phyloP scores from a whole-genome alignment of 2,888 invertebrate genomes.

The Odontomyia ornata region DNA sequence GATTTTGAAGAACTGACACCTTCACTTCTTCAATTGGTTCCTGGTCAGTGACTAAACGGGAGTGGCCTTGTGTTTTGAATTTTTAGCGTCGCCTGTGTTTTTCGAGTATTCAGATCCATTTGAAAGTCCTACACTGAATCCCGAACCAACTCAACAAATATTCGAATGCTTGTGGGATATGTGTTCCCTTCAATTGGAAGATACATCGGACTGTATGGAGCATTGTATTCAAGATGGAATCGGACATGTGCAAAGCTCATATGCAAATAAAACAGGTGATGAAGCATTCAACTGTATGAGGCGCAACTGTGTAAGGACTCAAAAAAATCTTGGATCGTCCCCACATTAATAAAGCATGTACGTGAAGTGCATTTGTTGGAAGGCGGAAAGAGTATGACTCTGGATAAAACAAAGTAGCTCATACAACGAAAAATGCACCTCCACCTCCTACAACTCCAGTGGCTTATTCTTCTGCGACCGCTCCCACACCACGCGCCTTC shows the following conservation, averaged over 20 bases:
- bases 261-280: constrained; percentile 59
- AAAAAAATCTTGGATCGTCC: constrained; percentile 86
- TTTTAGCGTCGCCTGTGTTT: too few relatives aligned
- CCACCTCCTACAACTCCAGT: constrained; percentile 46
- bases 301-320: constrained; percentile 84
- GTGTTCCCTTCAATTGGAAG: constrained; percentile 94
- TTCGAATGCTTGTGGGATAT: constrained; percentile 91
- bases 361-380: constrained; percentile 91
- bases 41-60: too few relatives aligned
- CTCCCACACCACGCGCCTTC: constrained; percentile 64
- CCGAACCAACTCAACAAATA: constrained; percentile 60
- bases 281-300: constrained; percentile 85
- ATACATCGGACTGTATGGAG: constrained; percentile 85
- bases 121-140: constrained; percentile 63
- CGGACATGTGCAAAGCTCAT: constrained; percentile 77
- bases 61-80: too few relatives aligned
- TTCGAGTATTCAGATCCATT: too few relatives aligned
- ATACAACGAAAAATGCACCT: constrained; percentile 46
- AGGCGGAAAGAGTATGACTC: constrained; percentile 77
- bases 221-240: constrained; percentile 85
- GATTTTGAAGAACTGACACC: too few relatives aligned
- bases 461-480: constrained; percentile 51
- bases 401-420: constrained; percentile 76
- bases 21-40: too few relatives aligned
- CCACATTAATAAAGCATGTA: constrained; percentile 91